Percentiles rank a stretch among this genome's conserved stretches.
Evolutionary conservation across 2,888 invertebrate species (phyloP).

Genomic region (Sinohyriopsis cumingii): DNA sequence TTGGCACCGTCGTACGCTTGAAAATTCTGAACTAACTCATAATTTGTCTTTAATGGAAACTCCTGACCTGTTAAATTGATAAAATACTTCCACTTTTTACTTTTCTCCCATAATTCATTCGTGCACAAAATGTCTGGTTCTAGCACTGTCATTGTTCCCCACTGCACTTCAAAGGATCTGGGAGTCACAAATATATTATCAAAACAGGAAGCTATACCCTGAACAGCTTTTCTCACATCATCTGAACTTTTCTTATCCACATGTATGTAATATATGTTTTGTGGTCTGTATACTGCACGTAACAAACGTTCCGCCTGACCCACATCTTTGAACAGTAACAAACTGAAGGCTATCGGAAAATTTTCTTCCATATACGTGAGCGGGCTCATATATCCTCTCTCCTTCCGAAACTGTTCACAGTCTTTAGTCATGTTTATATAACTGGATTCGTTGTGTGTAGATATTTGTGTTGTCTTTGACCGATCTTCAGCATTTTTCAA

Average conservation of each 20-base stretch:
- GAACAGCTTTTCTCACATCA: too few relatives aligned
- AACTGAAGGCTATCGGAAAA: constrained; percentile 64
- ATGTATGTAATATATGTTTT: too few relatives aligned
- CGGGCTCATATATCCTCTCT: constrained; percentile 32
- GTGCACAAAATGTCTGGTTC: constrained; percentile 64
- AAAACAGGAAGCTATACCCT: too few relatives aligned
- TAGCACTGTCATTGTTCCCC: constrained; percentile 62
- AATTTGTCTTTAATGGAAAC: too few relatives aligned
- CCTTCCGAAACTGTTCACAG: constrained; percentile 34
- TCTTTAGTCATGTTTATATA: constrained; percentile 22
- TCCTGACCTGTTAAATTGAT: too few relatives aligned
- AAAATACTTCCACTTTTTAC: constrained; percentile 54
- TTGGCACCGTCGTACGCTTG: constrained; percentile 64
- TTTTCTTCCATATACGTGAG: constrained; percentile 48
- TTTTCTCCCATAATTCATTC: constrained; percentile 45
- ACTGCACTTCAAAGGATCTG: constrained; percentile 44
- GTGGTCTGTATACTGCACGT: too few relatives aligned
- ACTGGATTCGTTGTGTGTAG: constrained; percentile 7
- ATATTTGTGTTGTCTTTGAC: constrained; percentile 1
- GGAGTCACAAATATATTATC: too few relatives aligned
- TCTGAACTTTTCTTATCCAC: too few relatives aligned
- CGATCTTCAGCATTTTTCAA: constrained; percentile 29
- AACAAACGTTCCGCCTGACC: too few relatives aligned
- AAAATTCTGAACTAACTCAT: constrained; percentile 63
- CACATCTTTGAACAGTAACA: too few relatives aligned